These are phyloP conservation scores for Sebastes iracundus DNA, from an alignment of 2,797 vertebrate species.

Conservation along the genomic window DNA sequence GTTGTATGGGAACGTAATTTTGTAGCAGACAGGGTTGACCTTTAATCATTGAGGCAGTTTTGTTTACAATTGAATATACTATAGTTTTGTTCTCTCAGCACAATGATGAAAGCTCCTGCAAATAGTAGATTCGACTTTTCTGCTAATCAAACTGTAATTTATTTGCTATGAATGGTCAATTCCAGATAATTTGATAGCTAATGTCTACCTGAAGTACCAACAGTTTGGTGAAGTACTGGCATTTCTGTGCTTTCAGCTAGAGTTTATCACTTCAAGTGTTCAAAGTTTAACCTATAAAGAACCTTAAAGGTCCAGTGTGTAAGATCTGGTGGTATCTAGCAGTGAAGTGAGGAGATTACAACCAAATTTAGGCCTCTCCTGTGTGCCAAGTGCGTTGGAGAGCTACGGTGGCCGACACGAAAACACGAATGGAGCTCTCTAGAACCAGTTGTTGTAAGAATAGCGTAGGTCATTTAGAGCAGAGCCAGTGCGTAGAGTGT, in stretches of 20 bases:
- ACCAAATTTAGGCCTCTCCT: no score
- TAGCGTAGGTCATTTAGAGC: no score
- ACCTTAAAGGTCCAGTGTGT: no score
- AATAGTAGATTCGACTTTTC: background rate
- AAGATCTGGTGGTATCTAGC: no score
- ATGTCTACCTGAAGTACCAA: background rate
- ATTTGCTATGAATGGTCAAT: background rate
- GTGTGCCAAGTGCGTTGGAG: no score
- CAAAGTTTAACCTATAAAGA: background rate
- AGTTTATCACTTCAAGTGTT: background rate
- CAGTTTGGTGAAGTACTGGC: background rate
- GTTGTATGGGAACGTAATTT: background rate
- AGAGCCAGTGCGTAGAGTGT: no score
- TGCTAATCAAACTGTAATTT: background rate
- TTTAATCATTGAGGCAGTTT: background rate
- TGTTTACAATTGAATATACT: background rate
- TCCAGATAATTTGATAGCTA: background rate
- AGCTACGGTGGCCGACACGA: no score
- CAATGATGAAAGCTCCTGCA: background rate
- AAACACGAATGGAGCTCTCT: no score
- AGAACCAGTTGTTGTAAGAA: no score
- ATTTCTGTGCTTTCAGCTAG: background rate
- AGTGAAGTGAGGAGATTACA: no score
- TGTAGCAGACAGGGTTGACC: background rate
- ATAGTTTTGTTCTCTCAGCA: background rate